A percentile compares a stretch with the other conserved stretches of the same genome.
phyloP scores from a whole-genome alignment of 2,797 vertebrate genomes.

The Syndactyla subalaris region DNA sequence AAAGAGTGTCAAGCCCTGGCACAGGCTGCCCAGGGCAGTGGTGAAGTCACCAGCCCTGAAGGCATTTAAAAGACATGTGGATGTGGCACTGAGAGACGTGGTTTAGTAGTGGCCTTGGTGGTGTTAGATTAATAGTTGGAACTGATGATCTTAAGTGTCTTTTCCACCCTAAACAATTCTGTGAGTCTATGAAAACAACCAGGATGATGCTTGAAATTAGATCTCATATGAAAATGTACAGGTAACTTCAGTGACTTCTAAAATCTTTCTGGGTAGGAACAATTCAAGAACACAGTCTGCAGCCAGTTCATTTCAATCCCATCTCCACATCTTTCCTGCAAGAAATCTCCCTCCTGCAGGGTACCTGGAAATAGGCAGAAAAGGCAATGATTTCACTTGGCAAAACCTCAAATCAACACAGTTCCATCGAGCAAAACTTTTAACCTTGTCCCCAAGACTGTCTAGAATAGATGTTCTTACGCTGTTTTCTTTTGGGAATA shows the following conservation, averaged over 20 bases:
- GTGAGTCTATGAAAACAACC: not conserved
- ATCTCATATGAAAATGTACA: not conserved
- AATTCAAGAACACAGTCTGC: fast-evolving
- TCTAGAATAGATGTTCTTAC: not conserved
- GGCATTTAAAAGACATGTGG: fast-evolving
- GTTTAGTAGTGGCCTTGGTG: not conserved
- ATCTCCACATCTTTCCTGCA: not conserved
- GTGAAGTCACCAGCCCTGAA: not conserved
- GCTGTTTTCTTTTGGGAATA: conserved; percentile 15
- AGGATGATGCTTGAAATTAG: not conserved
- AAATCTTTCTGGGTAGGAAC: not conserved
- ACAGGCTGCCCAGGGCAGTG: too few species aligned
- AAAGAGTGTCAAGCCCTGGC: not conserved
- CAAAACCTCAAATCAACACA: not conserved
- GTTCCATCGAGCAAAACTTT: not conserved
- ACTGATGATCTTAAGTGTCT: not conserved
- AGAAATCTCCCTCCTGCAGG: not conserved
- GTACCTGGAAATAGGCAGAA: not conserved
- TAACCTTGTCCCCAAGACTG: not conserved
- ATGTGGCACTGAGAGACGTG: not conserved
- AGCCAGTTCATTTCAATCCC: not conserved
- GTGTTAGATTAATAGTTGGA: not conserved
- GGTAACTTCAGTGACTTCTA: not conserved
- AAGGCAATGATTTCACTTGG: not conserved
- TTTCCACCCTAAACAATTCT: not conserved